Conservation (phyloP, 2,797 vertebrate genomes). For the Chaetodon trifasciatus region DNA sequence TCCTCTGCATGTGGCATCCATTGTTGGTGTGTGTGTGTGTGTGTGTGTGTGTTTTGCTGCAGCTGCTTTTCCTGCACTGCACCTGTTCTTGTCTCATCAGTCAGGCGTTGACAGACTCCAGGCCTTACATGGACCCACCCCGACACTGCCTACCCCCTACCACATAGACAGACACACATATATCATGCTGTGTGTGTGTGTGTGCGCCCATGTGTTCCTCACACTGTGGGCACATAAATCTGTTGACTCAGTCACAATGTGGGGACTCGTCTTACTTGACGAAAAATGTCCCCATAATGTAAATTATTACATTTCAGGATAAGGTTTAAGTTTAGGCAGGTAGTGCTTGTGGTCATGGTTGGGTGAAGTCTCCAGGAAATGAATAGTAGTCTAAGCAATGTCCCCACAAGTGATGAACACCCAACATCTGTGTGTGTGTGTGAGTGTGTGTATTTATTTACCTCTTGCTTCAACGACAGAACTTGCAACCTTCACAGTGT, state of each 20-base stretch:
- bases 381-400: too few relatives aligned
- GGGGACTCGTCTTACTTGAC: too few relatives aligned
- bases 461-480: not conserved
- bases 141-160: slow-evolving; percentile 51
- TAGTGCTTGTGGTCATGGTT: too few relatives aligned
- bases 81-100: slow-evolving; percentile 87
- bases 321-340: too few relatives aligned
- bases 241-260: too few relatives aligned
- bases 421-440: not conserved
- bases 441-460: not conserved
- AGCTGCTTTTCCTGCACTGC: slow-evolving; percentile 81
- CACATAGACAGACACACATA: slow-evolving; percentile 12
- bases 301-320: too few relatives aligned
- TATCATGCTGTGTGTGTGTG: slow-evolving; percentile 27
- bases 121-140: slow-evolving; percentile 83
- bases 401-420: too few relatives aligned
- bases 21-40: slow-evolving; percentile 45
- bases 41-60: slow-evolving; percentile 64
- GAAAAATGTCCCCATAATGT: too few relatives aligned
- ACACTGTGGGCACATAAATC: too few relatives aligned
- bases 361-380: too few relatives aligned
- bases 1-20: slow-evolving; percentile 51
- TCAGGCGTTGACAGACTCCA: slow-evolving; percentile 79
- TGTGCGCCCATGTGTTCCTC: not conserved
- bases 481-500: not conserved